Base-by-base conservation (phyloP, 1,140 invertebrate species). In the Heliconius congener region DNA sequence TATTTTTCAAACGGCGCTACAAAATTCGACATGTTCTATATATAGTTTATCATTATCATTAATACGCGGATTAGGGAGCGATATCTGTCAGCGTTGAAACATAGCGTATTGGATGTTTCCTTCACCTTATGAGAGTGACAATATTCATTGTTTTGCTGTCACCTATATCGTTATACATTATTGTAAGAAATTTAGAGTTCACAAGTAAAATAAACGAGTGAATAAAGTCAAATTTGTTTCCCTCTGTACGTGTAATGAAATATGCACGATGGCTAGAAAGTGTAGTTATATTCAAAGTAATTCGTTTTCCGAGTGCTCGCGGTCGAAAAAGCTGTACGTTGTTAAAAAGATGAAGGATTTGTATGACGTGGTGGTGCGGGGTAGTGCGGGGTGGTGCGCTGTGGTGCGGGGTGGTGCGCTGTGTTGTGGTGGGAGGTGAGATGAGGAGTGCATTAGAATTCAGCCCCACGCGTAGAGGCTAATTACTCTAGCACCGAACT, bases 401-500 rank as follows among this genome's bases (percentile, higher is more conserved):
- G 34, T 34, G 34, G 34, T 34, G 34, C 34, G 34, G 4, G 34
- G 34, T 34, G 34, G 34, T 34, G 34, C 34, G 34, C 34, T 34
- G 34, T 34, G 34, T 11, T 13, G 42, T 13, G 3, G 13, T 0
- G 42, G 11, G 42, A 16, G 13, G 42, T 11, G 42, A 13, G 13
- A 46, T 37, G 11, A 34, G 57, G 52, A 52, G 50, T 52, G 50
- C 74, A 76, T 70, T 30, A 16, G 57, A 27, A 76, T 76, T 71
- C 74, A 76, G 30, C 57, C 39, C 60, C 60, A 34, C 39, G 74
- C 57, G 74, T 70, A 70, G 66, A 76, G 60, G 74, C 60, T 76
- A 76, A 76, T 76, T 76, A 76, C 57, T 46, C 60, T 66, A 66
- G 60, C 74, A 57, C 60, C 60, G 39, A 76, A 71, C 37, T 71